phyloP scores from a whole-genome alignment of 2,888 invertebrate genomes.

The Heliconius erato region DNA sequence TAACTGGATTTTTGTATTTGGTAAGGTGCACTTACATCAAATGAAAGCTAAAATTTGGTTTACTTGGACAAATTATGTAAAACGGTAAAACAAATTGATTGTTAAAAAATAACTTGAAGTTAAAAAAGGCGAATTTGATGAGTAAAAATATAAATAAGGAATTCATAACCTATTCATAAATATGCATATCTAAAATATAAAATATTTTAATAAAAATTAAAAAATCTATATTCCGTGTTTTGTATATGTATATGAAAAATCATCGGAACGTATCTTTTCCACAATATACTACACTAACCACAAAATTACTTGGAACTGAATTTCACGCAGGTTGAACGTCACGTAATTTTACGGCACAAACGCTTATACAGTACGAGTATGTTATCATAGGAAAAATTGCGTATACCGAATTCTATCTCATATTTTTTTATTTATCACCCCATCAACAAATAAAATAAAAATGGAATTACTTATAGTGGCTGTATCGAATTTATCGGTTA shows the following conservation, averaged over 20 bases:
- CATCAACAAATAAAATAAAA: not conserved
- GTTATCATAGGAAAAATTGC: constrained; percentile 19
- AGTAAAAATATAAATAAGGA: too few species aligned
- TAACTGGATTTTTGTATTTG: too few species aligned
- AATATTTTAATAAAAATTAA: not conserved
- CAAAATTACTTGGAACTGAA: constrained; percentile 17
- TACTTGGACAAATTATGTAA: too few species aligned
- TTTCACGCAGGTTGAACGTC: constrained; percentile 22
- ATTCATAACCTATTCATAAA: too few species aligned
- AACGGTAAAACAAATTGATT: too few species aligned
- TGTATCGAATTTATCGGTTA: not conserved
- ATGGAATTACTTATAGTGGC: not conserved
- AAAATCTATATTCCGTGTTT: not conserved
- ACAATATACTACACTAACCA: not conserved
- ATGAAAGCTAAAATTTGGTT: too few species aligned
- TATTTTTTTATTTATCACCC: not conserved
- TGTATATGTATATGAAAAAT: not conserved
- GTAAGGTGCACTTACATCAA: too few species aligned
- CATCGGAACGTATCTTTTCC: not conserved
- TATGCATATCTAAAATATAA: not conserved
- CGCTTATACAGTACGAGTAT: not conserved
- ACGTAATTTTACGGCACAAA: constrained; percentile 10
- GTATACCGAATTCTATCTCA: not conserved
- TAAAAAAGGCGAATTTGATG: too few species aligned
- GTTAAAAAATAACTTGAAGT: too few species aligned